Conservation (phyloP, 2,797 vertebrate species). For the Falco columbarius region DNA sequence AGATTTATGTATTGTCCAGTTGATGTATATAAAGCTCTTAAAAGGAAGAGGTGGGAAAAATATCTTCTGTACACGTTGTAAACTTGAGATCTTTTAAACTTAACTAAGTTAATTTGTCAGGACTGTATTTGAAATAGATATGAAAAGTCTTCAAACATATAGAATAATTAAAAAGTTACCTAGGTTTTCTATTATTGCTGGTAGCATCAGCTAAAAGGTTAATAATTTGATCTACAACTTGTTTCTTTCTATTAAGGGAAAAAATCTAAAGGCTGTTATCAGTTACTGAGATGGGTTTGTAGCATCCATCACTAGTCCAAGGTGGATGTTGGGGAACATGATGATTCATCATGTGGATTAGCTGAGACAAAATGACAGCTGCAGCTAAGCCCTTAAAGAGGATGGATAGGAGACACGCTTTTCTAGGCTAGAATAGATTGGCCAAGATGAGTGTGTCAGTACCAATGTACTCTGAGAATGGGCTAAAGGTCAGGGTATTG, state of each 20-base stretch:
- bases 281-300: background rate
- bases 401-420: background rate
- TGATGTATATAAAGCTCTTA: background rate
- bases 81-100: background rate
- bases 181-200: too few species aligned
- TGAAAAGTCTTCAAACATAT: background rate
- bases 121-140: background rate
- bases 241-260: background rate
- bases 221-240: background rate
- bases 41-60: background rate
- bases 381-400: background rate
- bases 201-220: background rate
- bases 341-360: background rate
- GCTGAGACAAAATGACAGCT: background rate
- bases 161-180: background rate
- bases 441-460: background rate
- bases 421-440: background rate
- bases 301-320: background rate
- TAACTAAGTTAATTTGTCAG: background rate
- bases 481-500: background rate
- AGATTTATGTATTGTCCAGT: background rate
- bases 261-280: background rate
- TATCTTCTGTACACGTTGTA: background rate
- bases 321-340: background rate
- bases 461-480: background rate